Conservation (phyloP, 2,797 vertebrate genomes). For the Carapus acus region DNA sequence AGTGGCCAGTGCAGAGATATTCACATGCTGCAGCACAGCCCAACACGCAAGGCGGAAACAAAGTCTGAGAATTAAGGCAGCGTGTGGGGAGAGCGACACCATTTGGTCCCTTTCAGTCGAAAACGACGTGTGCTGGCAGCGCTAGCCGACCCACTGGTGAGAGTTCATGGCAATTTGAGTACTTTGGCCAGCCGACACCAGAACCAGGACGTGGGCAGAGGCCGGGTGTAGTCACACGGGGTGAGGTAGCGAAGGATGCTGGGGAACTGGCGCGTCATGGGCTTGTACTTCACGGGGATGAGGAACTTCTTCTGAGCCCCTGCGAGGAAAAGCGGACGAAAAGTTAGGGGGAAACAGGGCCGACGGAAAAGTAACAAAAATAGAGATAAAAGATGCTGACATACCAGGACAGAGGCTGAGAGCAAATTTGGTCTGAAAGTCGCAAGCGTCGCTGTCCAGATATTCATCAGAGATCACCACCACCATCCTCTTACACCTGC, state of each 20-base stretch:
- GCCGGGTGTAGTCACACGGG: slow-evolving; percentile 90
- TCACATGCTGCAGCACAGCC: not conserved
- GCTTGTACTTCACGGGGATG: slow-evolving; percentile 90
- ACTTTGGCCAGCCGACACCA: slow-evolving; percentile 86
- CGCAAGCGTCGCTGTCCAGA: slow-evolving; percentile 88
- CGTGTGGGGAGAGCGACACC: slow-evolving; percentile 19
- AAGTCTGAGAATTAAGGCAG: too few relatives aligned
- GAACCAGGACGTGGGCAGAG: slow-evolving; percentile 90
- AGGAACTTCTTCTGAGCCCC: slow-evolving; percentile 86
- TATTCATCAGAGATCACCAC: slow-evolving; percentile 96
- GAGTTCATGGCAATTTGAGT: slow-evolving; percentile 47
- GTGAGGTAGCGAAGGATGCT: slow-evolving; percentile 94
- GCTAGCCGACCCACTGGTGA: not conserved
- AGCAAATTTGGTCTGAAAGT: slow-evolving; percentile 99
- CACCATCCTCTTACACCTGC: slow-evolving; percentile 94
- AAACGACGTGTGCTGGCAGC: slow-evolving; percentile 16
- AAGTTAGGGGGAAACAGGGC: not conserved
- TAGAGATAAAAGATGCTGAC: not conserved
- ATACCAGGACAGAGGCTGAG: slow-evolving; percentile 96
- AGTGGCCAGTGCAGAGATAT: slow-evolving; percentile 13
- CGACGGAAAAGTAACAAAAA: not conserved
- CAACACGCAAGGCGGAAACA: too few relatives aligned
- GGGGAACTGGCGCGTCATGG: slow-evolving; percentile 86
- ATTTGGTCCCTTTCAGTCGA: slow-evolving; percentile 3
- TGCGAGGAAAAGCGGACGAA: slow-evolving; percentile 38